These are phyloP conservation scores for Cryptus viduatorius DNA, from an alignment of 2,888 invertebrate genomes.

Conservation along the genomic window DNA sequence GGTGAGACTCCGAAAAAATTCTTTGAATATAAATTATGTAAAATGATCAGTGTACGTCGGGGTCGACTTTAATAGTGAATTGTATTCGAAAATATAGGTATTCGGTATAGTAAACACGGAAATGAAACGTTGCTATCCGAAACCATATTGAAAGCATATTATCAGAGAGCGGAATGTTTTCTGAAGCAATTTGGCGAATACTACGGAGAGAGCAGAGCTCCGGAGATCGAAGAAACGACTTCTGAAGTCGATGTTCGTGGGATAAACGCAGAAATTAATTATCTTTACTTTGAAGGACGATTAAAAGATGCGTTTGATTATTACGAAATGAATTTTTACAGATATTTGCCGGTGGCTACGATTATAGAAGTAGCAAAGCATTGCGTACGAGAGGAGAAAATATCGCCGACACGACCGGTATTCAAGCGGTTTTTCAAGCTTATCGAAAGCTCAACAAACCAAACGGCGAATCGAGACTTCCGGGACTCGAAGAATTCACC, in stretches of 20 bases:
- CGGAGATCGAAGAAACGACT: not conserved
- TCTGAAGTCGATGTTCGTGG: not conserved
- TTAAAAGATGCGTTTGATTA: not conserved
- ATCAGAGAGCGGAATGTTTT: constrained; percentile 55
- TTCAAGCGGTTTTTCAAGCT: constrained; percentile 90
- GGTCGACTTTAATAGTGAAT: not conserved
- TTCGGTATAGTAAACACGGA: not conserved
- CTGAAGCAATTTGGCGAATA: constrained; percentile 51
- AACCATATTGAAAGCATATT: constrained; percentile 33
- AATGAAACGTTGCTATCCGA: constrained; percentile 6
- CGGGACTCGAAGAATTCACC: constrained; percentile 88
- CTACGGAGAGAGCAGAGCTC: constrained; percentile 16
- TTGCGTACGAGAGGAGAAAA: constrained; percentile 87
- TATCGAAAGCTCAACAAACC: constrained; percentile 82
- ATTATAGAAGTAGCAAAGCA: not conserved
- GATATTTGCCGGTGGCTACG: not conserved
- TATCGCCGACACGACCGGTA: constrained; percentile 94
- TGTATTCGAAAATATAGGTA: not conserved
- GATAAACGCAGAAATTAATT: not conserved
- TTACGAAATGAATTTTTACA: not conserved
- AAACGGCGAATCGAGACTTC: constrained; percentile 85
- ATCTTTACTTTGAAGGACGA: not conserved
- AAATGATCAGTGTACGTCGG: not conserved
- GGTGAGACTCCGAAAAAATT: constrained; percentile 2
- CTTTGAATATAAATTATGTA: not conserved